A percentile compares a stretch with the other conserved stretches of the same genome.
phyloP scores from a whole-genome alignment of 2,888 invertebrate genomes.

The Allygus modestus region DNA sequence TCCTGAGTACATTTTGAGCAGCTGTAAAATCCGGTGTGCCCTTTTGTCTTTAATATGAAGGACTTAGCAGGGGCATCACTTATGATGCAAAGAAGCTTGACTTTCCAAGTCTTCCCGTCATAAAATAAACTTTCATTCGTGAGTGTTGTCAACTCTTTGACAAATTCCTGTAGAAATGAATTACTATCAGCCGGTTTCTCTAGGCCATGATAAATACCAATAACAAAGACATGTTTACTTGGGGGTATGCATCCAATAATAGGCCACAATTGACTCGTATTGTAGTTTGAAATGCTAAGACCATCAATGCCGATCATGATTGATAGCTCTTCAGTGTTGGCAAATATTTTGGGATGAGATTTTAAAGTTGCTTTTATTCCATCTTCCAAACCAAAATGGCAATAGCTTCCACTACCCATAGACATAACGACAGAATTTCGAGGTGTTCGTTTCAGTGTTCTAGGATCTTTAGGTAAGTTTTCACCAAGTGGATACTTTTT shows the following conservation, averaged over 20 bases:
- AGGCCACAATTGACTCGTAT: constrained; percentile 18
- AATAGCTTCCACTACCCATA: constrained; percentile 34
- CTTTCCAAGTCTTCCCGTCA: constrained; percentile 21
- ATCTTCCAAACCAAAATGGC: constrained; percentile 42
- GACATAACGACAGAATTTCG: background rate
- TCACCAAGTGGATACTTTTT: background rate
- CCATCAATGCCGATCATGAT: constrained; percentile 34
- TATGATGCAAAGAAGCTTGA: constrained; percentile 66
- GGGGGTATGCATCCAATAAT: constrained; percentile 23
- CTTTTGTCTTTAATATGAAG: constrained; percentile 70
- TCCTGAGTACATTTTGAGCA: constrained; percentile 70
- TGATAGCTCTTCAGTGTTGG: background rate
- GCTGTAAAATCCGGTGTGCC: constrained; percentile 70
- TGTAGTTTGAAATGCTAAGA: background rate
- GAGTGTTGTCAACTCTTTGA: constrained; percentile 60
- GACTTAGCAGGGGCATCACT: constrained; percentile 72
- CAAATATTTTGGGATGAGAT: background rate
- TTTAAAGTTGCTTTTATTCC: background rate
- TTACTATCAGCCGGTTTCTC: constrained; percentile 59
- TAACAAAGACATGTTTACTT: constrained; percentile 34
- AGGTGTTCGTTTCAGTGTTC: constrained; percentile 14
- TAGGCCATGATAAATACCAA: constrained; percentile 33
- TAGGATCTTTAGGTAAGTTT: constrained; percentile 27
- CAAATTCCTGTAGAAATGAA: constrained; percentile 64
- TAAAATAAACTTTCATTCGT: constrained; percentile 54